Evolutionary conservation across 2,888 invertebrate species (phyloP), one percentile per base, ranked within the genome.

Genomic region (Loripinus fragilis): DNA sequence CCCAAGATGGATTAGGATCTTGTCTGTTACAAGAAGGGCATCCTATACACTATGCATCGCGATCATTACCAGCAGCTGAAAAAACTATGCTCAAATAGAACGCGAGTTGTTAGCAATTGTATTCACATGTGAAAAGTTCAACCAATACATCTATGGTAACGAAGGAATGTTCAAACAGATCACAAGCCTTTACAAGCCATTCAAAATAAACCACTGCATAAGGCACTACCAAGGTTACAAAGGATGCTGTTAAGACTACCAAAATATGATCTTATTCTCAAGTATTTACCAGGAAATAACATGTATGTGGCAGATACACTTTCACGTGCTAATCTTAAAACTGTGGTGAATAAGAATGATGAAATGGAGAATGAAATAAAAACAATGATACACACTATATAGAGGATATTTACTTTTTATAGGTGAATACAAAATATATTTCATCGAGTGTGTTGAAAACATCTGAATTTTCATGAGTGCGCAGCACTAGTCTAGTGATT

Each of bases 61-160:
- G 80, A 35, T 71, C 80, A 12, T 67, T 87, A 0, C 81, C 73
- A 17, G 72, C 78, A 0, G 42, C 83, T 10, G 80, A 88, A 69
- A 69, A 25, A 76, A 66, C 5, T 86, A 88, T 65, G 77, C 85
- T 2, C 83, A 85, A 33, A 86, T 83, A 12, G 84, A 87, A 65
- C 80, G 81, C 20, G 86, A 86, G 66, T 38, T 86, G 30, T 55
- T 86, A 10, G 83, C 83, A 2, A 68, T 87, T 2, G 80, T 85
- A 17, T 86, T 66, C 23, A 38, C 12, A 2, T 15, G 8, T 25
- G 79, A 81, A 48, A 78, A 74, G 17, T 86, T 83, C 45, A 50
- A 82, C 38, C 76, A 83, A 35, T 81, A 85, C 41, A 80, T 73
- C 2, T 85, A 71, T 55, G 81, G 80, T 12, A 38, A 73, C 25